Percentiles rank a stretch among this genome's conserved stretches.
Conservation (phyloP, 2,888 invertebrate genomes). For the Rugalucina vietnamica region DNA sequence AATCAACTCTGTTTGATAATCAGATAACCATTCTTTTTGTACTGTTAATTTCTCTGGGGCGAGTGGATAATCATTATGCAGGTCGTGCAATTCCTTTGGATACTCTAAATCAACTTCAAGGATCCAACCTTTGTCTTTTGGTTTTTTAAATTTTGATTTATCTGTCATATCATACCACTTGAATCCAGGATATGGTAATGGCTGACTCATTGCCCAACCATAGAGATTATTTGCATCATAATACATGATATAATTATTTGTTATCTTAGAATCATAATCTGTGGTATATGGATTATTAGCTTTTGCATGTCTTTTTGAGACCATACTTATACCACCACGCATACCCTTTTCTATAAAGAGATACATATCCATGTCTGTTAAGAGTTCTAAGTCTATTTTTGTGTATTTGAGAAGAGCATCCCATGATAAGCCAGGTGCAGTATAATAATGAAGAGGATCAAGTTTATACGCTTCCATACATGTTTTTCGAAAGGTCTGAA, state of each 20-base stretch:
- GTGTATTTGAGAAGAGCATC: slow-evolving; percentile 61
- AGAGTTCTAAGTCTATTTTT: slow-evolving; percentile 67
- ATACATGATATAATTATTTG: slow-evolving; percentile 36
- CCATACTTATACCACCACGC: slow-evolving; percentile 61
- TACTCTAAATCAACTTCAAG: slow-evolving; percentile 30
- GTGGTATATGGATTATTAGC: slow-evolving; percentile 73
- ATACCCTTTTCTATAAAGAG: slow-evolving; percentile 65
- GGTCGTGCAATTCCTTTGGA: slow-evolving; percentile 34
- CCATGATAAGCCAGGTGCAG: slow-evolving; percentile 72
- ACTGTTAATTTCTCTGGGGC: slow-evolving; percentile 68
- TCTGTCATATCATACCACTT: slow-evolving; percentile 68
- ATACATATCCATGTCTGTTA: slow-evolving; percentile 74
- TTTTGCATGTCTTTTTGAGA: slow-evolving; percentile 71
- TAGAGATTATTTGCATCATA: slow-evolving; percentile 56
- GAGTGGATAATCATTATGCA: slow-evolving; percentile 41
- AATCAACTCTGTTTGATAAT: slow-evolving; percentile 62
- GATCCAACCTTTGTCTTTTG: slow-evolving; percentile 26
- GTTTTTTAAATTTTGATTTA: slow-evolving; percentile 53
- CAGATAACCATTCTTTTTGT: slow-evolving; percentile 44
- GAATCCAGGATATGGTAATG: slow-evolving; percentile 74
- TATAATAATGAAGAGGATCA: slow-evolving; percentile 74
- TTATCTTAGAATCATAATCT: slow-evolving; percentile 33
- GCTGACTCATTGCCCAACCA: slow-evolving; percentile 47
- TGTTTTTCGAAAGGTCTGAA: slow-evolving; percentile 77
- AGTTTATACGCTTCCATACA: slow-evolving; percentile 66